Conservation (phyloP, 2,888 invertebrate species). For the Orchesellides sinensis region DNA sequence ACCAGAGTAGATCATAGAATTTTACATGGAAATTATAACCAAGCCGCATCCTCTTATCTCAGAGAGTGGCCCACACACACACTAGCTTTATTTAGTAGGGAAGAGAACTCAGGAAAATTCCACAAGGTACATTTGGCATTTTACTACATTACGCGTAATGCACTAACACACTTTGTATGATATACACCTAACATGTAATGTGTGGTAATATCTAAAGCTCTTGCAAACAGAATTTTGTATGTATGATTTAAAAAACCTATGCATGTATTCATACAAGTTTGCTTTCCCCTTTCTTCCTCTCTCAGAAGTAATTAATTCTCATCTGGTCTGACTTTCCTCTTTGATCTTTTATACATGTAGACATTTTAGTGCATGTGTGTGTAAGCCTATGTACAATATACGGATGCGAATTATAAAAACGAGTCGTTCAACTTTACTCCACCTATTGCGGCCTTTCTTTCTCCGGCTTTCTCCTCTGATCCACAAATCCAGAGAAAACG, state of each 20-base stretch:
- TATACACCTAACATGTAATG: neutral
- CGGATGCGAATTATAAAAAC: neutral
- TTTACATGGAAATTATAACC: too few species aligned
- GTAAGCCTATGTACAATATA: neutral
- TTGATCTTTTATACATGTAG: conserved; percentile 20
- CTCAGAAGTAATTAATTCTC: conserved; percentile 33
- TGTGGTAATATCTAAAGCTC: neutral
- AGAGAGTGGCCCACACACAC: too few species aligned
- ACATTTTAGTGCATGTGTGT: neutral
- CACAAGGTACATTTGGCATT: neutral
- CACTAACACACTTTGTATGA: neutral
- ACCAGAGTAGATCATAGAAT: too few species aligned
- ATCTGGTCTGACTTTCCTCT: conserved; percentile 29
- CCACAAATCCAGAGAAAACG: neutral
- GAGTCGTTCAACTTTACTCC: neutral
- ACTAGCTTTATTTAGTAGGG: neutral
- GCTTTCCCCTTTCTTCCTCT: too few species aligned
- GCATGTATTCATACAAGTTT: neutral
- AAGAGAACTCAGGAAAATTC: conserved; percentile 4
- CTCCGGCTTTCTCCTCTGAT: neutral
- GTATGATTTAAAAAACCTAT: neutral
- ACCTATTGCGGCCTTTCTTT: conserved; percentile 18
- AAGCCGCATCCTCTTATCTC: too few species aligned
- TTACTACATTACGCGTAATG: conserved; percentile 6
- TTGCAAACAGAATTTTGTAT: neutral